Percentiles rank a stretch among this genome's conserved stretches.
phyloP scores from a whole-genome alignment of 2,113 vertebrate species.

The Petromus typicus region DNA sequence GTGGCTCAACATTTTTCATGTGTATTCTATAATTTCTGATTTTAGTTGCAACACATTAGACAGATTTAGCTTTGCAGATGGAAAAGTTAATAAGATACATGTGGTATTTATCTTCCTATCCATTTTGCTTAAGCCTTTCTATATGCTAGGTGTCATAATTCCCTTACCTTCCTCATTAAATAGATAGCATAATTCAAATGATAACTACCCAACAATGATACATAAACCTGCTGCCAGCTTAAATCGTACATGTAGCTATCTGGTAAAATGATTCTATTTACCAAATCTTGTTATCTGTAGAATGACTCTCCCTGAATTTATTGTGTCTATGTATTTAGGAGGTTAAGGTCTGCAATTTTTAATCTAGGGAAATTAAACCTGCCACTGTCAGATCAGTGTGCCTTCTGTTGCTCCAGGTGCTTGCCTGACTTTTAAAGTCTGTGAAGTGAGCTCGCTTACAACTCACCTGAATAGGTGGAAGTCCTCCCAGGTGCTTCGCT shows the following conservation, averaged over 20 bases:
- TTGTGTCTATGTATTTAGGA: constrained; percentile 66
- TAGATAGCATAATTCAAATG: constrained; percentile 47
- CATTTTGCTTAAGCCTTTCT: not conserved
- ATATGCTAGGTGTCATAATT: not conserved
- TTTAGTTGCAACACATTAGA: constrained; percentile 35
- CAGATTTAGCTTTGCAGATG: constrained; percentile 46
- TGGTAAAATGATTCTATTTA: constrained; percentile 40
- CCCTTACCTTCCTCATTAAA: constrained; percentile 26
- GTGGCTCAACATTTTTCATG: constrained; percentile 28
- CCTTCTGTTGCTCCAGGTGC: constrained; percentile 83
- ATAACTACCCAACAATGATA: constrained; percentile 27
- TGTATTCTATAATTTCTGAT: not conserved
- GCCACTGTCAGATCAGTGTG: constrained; percentile 53
- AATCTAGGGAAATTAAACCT: constrained; percentile 81
- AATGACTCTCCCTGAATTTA: constrained; percentile 49
- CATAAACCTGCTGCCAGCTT: constrained; percentile 36
- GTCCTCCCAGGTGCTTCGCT: constrained; percentile 58
- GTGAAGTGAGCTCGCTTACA: constrained; percentile 66
- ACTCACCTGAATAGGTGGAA: constrained; percentile 54
- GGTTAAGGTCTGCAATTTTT: constrained; percentile 75
- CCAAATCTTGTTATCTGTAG: constrained; percentile 47
- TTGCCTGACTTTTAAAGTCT: constrained; percentile 61
- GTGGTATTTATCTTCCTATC: not conserved
- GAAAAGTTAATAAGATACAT: constrained; percentile 27
- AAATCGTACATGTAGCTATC: constrained; percentile 7